Conservation (phyloP, 64 coral and sea anemone genomes). For the Anthopleura sola region DNA sequence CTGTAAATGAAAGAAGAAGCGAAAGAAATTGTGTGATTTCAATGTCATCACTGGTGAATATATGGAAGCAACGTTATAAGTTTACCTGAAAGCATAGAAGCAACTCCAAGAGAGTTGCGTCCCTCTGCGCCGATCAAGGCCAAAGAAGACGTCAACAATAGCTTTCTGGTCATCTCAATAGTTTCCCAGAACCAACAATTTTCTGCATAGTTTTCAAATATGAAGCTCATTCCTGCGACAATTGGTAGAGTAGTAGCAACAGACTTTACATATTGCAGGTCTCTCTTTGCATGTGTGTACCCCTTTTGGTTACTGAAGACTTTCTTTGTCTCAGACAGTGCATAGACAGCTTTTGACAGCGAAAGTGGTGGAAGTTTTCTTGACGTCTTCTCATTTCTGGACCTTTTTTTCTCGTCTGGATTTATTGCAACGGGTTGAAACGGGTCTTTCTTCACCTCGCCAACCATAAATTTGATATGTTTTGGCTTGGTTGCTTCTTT, state of each 20-base stretch:
- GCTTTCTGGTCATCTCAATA: conserved; percentile 1
- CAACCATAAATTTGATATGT: not conserved
- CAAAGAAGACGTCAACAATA: not conserved
- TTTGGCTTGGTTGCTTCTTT: not conserved
- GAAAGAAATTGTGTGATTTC: not conserved
- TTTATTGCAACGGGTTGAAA: no score
- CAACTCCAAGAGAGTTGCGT: conserved; percentile 17
- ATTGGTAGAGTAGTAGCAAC: not conserved
- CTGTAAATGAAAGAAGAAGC: not conserved
- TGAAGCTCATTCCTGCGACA: not conserved
- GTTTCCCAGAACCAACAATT: conserved; percentile 2
- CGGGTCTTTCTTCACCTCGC: no score
- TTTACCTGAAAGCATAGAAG: conserved; percentile 28
- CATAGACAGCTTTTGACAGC: not conserved
- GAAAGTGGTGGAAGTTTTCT: not conserved
- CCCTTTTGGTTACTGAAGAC: not conserved
- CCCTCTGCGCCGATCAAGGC: not conserved
- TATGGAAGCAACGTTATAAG: no score
- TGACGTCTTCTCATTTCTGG: not conserved
- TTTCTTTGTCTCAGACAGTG: not conserved
- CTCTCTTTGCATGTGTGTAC: no score
- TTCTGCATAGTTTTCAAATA: no score
- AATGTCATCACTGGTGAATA: no score
- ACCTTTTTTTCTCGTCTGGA: no score
- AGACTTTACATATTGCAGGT: not conserved